These are phyloP conservation scores for Saiga tatarica DNA, from an alignment of 2,113 vertebrate species.

Conservation along the genomic window DNA sequence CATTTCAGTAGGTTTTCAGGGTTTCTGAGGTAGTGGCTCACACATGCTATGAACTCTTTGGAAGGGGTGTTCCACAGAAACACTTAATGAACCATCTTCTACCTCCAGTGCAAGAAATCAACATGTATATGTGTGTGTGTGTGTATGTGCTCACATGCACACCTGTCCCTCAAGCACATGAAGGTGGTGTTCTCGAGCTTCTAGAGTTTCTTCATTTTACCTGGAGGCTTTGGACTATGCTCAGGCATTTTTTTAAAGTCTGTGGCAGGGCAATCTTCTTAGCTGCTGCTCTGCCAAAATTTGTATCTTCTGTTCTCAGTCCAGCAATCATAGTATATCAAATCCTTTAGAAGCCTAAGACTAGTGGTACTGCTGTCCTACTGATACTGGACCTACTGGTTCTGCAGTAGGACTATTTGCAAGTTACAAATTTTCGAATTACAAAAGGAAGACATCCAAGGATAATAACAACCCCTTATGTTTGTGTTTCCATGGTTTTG, in stretches of 20 bases:
- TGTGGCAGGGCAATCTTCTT: neutral
- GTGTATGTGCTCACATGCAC: fast-evolving
- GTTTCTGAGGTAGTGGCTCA: neutral
- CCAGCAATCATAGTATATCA: neutral
- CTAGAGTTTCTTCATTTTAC: neutral
- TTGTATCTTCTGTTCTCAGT: neutral
- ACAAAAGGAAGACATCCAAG: neutral
- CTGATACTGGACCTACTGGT: neutral
- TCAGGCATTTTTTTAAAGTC: neutral
- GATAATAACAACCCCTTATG: neutral
- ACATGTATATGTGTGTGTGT: neutral
- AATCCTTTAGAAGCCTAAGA: neutral
- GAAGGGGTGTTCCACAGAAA: neutral
- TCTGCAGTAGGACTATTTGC: neutral
- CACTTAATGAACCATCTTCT: neutral
- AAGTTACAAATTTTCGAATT: no score
- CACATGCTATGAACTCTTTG: neutral
- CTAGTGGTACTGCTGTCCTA: neutral
- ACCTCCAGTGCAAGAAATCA: neutral
- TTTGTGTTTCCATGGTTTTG: neutral
- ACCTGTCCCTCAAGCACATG: no score
- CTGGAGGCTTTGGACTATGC: neutral
- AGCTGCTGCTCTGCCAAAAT: neutral
- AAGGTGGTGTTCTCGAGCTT: neutral
- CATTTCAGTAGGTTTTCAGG: neutral